A percentile compares a stretch with the other conserved stretches of the same genome.
These are phyloP conservation scores for Ctenodactylus gundi DNA, from an alignment of 2,113 vertebrate species.

Conservation along the genomic window DNA sequence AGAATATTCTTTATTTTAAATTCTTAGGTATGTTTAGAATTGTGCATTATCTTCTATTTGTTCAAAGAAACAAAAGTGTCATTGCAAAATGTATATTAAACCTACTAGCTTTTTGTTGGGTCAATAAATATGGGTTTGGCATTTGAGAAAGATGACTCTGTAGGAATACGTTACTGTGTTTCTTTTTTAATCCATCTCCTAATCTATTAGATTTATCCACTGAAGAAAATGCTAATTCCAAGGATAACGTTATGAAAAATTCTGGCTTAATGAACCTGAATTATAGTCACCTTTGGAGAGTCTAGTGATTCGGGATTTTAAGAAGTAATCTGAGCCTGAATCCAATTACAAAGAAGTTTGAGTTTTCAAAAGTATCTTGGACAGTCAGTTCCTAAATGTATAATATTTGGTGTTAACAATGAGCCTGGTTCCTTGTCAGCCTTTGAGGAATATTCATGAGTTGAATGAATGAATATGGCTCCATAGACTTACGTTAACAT, in stretches of 20 bases:
- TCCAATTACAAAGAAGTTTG: neutral
- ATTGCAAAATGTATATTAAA: slow-evolving; percentile 61
- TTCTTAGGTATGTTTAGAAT: slow-evolving; percentile 72
- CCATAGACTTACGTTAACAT: neutral
- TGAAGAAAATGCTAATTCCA: slow-evolving; percentile 67
- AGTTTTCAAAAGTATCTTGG: neutral
- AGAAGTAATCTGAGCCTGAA: slow-evolving; percentile 15
- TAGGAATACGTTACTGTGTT: neutral
- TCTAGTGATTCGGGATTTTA: slow-evolving; percentile 24
- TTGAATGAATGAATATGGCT: neutral
- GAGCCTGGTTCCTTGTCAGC: neutral
- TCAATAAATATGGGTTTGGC: neutral
- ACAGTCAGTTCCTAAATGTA: neutral
- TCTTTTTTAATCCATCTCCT: slow-evolving; percentile 55
- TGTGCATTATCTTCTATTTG: slow-evolving; percentile 64
- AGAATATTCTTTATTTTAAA: slow-evolving; percentile 65
- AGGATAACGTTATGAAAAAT: slow-evolving; percentile 68
- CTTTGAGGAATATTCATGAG: neutral
- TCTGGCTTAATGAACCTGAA: neutral
- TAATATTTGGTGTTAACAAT: neutral
- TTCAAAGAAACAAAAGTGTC: slow-evolving; percentile 71
- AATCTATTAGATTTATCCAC: slow-evolving; percentile 73
- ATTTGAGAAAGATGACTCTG: neutral
- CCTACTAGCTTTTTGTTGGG: neutral
- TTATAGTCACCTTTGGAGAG: slow-evolving; percentile 58